A percentile compares a stretch with the other conserved stretches of the same genome.
Conservation (phyloP, 92 coral and sea anemone genomes). For the Epizoanthus stellaris region DNA sequence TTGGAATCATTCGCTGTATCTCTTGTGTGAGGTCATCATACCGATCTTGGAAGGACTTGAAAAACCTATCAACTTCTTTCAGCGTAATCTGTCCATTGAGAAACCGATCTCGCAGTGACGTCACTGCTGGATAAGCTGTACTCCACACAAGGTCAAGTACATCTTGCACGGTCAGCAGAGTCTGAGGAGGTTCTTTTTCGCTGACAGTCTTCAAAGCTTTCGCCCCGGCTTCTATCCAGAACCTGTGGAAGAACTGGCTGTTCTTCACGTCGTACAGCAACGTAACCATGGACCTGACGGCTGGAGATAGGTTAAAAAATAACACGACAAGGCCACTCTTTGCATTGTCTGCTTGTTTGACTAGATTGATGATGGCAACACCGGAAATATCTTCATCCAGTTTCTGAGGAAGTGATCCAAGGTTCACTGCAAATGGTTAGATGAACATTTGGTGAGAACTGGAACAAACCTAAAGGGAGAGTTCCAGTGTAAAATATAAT, state of each 20-base stretch:
- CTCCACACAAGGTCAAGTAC: constrained; percentile 65
- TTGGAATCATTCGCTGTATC: constrained; percentile 2
- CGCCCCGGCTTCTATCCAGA: constrained; percentile 66
- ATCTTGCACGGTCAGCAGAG: constrained; percentile 46
- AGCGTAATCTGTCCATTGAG: constrained; percentile 47
- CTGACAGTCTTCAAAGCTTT: constrained; percentile 28
- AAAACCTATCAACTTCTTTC: constrained; percentile 23
- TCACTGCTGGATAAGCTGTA: constrained; percentile 5
- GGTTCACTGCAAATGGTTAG: constrained; percentile 45
- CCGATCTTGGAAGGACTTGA: constrained; percentile 8
- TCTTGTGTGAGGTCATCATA: constrained; percentile 17
- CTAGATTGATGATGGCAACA: constrained; percentile 48
- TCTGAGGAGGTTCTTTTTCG: constrained; percentile 25
- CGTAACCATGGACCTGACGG: constrained; percentile 52
- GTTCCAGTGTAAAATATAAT: no score
- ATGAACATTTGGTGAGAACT: not conserved
- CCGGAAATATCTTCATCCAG: constrained; percentile 33
- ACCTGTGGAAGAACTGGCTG: constrained; percentile 64
- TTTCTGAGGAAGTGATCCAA: constrained; percentile 32
- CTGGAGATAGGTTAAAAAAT: constrained; percentile 69
- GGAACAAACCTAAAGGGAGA: no score
- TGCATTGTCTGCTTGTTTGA: constrained; percentile 5
- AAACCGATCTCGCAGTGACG: constrained; percentile 38
- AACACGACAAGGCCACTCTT: constrained; percentile 16
- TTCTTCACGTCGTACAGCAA: constrained; percentile 43